phyloP scores from a whole-genome alignment of 2,888 invertebrate genomes.

The Sphaeridia pumilis region DNA sequence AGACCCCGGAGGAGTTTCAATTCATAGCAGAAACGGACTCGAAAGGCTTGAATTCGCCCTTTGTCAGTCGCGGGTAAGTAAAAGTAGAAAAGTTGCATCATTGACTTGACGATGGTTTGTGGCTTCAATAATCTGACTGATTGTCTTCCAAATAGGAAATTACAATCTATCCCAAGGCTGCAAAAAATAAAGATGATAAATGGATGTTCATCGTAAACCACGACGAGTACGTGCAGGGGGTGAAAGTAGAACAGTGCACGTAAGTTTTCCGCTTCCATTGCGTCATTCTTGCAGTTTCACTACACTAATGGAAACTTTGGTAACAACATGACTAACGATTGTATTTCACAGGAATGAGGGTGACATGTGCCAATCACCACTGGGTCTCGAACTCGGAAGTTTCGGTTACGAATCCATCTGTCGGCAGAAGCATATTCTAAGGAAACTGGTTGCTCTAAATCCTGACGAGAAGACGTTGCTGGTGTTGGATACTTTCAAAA shows the following conservation, averaged over 20 bases:
- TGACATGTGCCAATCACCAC: constrained; percentile 45
- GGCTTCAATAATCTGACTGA: neutral
- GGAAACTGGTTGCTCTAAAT: constrained; percentile 47
- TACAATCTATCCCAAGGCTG: constrained; percentile 52
- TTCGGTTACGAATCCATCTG: constrained; percentile 46
- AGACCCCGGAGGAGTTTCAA: no score
- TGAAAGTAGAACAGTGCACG: constrained; percentile 61
- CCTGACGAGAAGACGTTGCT: constrained; percentile 37
- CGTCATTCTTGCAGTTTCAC: neutral
- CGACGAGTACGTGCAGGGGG: constrained; percentile 54
- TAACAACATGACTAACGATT: neutral
- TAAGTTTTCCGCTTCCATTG: constrained; percentile 42
- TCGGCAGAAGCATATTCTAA: constrained; percentile 49
- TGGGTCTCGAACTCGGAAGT: constrained; percentile 43
- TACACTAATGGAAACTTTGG: neutral
- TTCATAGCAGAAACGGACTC: constrained; percentile 3
- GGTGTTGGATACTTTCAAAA: constrained; percentile 37
- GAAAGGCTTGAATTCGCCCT: constrained; percentile 19
- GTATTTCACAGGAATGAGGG: constrained; percentile 40
- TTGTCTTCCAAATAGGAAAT: constrained; percentile 37
- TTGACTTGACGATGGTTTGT: neutral
- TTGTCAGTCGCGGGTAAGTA: constrained; percentile 18
- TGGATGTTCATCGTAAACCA: constrained; percentile 61
- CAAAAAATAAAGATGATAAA: constrained; percentile 48
- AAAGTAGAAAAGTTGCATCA: neutral